Base-by-base conservation (phyloP, 2,888 invertebrate genomes). In the Caenorhabditis macrosperma region DNA sequence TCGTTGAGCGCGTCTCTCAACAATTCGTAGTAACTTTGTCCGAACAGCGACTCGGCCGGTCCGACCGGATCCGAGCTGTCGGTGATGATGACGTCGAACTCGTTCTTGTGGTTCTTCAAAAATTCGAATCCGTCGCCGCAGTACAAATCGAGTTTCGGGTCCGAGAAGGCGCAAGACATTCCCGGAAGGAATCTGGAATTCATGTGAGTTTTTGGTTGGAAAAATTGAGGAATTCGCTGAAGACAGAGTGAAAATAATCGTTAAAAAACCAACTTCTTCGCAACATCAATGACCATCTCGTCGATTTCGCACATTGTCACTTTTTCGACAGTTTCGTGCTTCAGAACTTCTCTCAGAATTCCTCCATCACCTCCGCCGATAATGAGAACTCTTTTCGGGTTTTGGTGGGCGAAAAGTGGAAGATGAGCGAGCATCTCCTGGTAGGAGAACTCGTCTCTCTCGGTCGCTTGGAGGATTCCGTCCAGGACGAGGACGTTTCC, bases 281-380 rank as follows among this genome's bases (percentile, higher is more conserved):
- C 95, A 0, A 95, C 94, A 86, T 95, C 94, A 15, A 99, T 94
- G 1, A 99, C 99, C 91, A 94, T 93, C 60, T 93, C 94, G 91
- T 99, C 99, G 84, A 99, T 99, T 93, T 99, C 99, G 68, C 98
- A 96, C 93, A 95, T 93, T 64, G 94, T 94, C 74, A 97, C 94
- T 88, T 93, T 92, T 88, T 96, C 94, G 0, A 99, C 97, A 75
- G 93, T 91, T 0, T 96, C 95, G 92, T 97, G 96, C 91, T 98
- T 98, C 1, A 94, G 93, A 0, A 97, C 85, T 91, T 99, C 99
- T 10, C 98, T 93, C 0, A 96, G 95, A 4, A 97, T 97, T 0
- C 98, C 99, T 0, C 98, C 99, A 91, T 99, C 98, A 0, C 98
- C 99, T 0, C 98, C 99, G 0, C 99, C 98, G 22, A 99, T 95